Base-by-base conservation (phyloP, 1,140 invertebrate genomes). In the Aleiodes sp. region DNA sequence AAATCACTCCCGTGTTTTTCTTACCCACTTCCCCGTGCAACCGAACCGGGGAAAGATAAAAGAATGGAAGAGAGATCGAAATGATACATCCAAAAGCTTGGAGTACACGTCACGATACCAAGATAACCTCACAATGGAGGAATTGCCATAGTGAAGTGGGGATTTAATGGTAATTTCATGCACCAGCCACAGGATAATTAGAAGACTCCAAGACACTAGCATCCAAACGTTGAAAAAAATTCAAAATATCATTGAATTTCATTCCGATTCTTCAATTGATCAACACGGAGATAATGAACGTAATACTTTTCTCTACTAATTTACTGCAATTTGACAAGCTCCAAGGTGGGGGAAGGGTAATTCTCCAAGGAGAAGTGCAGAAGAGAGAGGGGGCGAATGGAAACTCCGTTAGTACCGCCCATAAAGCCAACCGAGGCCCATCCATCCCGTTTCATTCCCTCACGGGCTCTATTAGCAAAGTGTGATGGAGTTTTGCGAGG, bases 401-500 rank as follows among this genome's bases (percentile, higher is more conserved):
- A 67, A 68, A 64, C 28, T 29, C 63, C 46, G 69, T 68, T 73
- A 73, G 61, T 68, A 70, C 76, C 75, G 74, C 73, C 76, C 79
- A 77, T 77, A 78, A 73, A 80, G 75, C 75, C 73, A 16, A 66
- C 75, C 75, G 73, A 75, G 71, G 72, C 73, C 75, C 75, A 80
- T 81, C 76, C 77, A 80, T 79, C 76, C 78, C 56, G 28, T 68
- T 81, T 46, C 63, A 60, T 64, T 80, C 79, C 76, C 80, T 78
- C 74, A 70, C 74, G 68, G 75, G 80, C 82, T 84, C 85, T 86
- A 86, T 86, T 86, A 86, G 85, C 80, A 86, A 86, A 86, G 83
- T 85, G 85, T 86, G 84, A 86, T 86, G 83, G 83, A 86, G 84
- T 86, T 86, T 86, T 86, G 84, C 81, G 82, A 86, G 85, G 83